These are phyloP conservation scores for rabbit (Oryctolagus cuniculus) DNA, from an alignment of 2,113 vertebrate genomes.

Conservation along the genomic window DNA sequence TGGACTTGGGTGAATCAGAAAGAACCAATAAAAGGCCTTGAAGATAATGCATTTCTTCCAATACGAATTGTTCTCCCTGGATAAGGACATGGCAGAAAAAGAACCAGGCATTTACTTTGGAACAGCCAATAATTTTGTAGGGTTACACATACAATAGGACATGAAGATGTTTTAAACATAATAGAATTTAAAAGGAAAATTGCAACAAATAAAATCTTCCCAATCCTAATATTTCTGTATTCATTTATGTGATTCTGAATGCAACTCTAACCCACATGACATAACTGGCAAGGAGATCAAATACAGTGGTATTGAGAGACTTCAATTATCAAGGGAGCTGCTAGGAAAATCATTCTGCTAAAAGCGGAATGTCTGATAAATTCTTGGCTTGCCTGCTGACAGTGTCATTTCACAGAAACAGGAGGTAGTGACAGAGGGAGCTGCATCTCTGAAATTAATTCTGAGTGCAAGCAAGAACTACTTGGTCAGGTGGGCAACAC, in stretches of 20 bases:
- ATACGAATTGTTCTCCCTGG: neutral
- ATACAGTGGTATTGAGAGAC: conserved; percentile 43
- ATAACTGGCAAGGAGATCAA: conserved; percentile 37
- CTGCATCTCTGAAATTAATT: conserved; percentile 44
- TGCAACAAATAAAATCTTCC: conserved; percentile 16
- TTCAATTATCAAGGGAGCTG: conserved; percentile 54
- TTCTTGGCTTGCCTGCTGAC: conserved; percentile 57
- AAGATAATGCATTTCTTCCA: neutral
- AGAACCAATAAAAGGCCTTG: neutral
- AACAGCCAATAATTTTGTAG: neutral
- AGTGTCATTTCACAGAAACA: conserved; percentile 62
- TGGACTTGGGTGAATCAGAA: neutral
- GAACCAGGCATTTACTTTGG: neutral
- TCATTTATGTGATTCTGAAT: conserved; percentile 48
- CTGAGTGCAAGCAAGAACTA: neutral
- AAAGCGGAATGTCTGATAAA: conserved; percentile 63
- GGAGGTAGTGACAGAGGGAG: conserved; percentile 24
- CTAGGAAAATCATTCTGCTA: conserved; percentile 66
- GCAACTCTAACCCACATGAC: conserved; percentile 2
- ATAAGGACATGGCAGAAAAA: neutral
- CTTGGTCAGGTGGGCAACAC: neutral
- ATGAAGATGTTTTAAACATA: conserved; percentile 6
- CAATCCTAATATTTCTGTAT: conserved; percentile 12
- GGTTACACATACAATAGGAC: neutral
- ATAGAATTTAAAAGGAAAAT: conserved; percentile 23